phyloP scores from a whole-genome alignment of 2,888 invertebrate genomes.

The Tachina lurida region DNA sequence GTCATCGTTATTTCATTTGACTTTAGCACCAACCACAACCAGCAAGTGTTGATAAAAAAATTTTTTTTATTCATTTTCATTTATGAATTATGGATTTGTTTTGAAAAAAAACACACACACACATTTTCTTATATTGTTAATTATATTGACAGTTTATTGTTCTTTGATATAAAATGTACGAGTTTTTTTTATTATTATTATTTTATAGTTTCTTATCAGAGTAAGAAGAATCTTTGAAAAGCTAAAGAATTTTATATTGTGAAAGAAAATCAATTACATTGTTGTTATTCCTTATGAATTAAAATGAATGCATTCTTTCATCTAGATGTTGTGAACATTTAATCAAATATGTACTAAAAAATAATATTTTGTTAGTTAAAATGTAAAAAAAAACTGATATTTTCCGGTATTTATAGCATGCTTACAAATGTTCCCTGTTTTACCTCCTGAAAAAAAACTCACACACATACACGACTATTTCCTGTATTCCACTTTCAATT shows the following conservation, averaged over 20 bases:
- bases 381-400: too few relatives aligned
- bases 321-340: not conserved
- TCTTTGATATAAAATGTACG: conserved; percentile 8
- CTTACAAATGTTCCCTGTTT: too few relatives aligned
- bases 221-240: conserved; percentile 4
- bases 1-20: conserved; percentile 30
- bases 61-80: not conserved
- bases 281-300: not conserved
- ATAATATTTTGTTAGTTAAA: too few relatives aligned
- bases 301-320: not conserved
- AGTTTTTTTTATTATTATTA: not conserved
- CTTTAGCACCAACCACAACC: conserved; percentile 20
- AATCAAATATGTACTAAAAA: not conserved
- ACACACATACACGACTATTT: too few relatives aligned
- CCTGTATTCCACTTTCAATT: too few relatives aligned
- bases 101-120: not conserved
- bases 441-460: too few relatives aligned
- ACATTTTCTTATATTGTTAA: conserved; percentile 2
- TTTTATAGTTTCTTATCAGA: conserved; percentile 10
- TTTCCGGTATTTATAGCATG: too few relatives aligned
- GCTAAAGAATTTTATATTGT: conserved; percentile 2
- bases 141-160: conserved; percentile 47
- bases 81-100: conserved; percentile 31
- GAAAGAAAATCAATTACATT: not conserved
- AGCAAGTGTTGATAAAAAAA: conserved; percentile 35